Evolutionary conservation across 1,140 invertebrate species (phyloP), one percentile per base, ranked within the genome.

Genomic region (Lasioglossum baleicum): DNA sequence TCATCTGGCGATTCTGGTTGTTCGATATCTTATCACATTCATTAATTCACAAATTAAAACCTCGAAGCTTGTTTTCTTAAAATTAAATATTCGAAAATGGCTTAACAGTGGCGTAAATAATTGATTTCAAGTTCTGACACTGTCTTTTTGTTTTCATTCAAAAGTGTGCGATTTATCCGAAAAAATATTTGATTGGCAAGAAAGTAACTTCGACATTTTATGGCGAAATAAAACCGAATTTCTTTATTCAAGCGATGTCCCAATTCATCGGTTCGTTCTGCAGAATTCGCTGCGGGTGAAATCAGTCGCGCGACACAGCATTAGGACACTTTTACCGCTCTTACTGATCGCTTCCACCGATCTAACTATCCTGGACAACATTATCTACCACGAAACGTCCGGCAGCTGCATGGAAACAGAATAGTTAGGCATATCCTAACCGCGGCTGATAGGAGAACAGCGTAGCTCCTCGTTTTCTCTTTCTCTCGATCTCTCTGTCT

Each of bases 391-490:
- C 81, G 86, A 90, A 89, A 89, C 90, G 90, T 93, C 92, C 91
- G 91, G 88, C 88, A 88, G 88, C 85, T 84, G 84, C 70, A 87
- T 90, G 87, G 86, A 91, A 90, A 90, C 86, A 90, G 88, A 90
- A 92, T 90, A 92, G 91, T 91, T 90, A 88, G 88, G 89, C 84
- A 92, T 92, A 92, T 93, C 90, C 91, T 92, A 91, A 87, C 88
- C 81, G 76, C 67, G 83, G 85, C 84, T 91, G 90, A 92, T 90
- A 92, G 87, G 83, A 88, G 88, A 90, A 87, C 83, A 81, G 84
- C 83, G 77, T 72, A 80, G 87, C 85, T 88, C 87, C 76, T 53
- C 66, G 66, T 76, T 83, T 69, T 76, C 84, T 84, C 84, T 87
- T 17, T 75, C 84, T 76, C 78, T 71, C 79, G 63, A 31, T 71